Conservation (phyloP, 2,797 vertebrate genomes). For the Acipenser oxyrinchus region DNA sequence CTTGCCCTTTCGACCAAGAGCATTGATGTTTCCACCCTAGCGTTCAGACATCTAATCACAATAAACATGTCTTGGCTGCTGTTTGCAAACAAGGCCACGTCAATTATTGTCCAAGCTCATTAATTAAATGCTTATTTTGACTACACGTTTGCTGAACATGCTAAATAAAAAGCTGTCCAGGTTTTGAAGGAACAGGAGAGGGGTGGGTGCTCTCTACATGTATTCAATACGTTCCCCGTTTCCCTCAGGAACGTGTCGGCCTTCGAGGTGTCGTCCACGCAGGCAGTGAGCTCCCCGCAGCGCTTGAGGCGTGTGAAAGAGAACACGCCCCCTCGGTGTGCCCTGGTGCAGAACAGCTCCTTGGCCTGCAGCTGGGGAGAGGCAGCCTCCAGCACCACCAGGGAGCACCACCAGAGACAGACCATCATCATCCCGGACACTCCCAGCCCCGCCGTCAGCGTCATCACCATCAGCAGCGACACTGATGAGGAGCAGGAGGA, state of each 20-base stretch:
- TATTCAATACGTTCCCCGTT: background rate
- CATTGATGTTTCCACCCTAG: too few species aligned
- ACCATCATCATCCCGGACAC: slow-evolving; percentile 96
- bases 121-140: too few species aligned
- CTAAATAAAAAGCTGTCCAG: too few species aligned
- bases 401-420: slow-evolving; percentile 72
- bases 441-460: slow-evolving; percentile 92
- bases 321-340: slow-evolving; percentile 67
- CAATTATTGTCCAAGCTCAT: too few species aligned
- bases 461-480: slow-evolving; percentile 99
- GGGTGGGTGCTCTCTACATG: too few species aligned
- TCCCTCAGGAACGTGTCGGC: slow-evolving; percentile 72
- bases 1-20: too few species aligned
- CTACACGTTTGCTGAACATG: too few species aligned
- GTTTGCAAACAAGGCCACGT: too few species aligned
- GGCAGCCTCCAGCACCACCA: slow-evolving; percentile 58
- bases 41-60: too few species aligned
- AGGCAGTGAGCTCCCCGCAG: slow-evolving; percentile 67
- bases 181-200: too few species aligned
- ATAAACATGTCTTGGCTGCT: too few species aligned
- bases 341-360: slow-evolving; percentile 57
- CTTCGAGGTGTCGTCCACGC: slow-evolving; percentile 88
- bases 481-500: slow-evolving; percentile 89
- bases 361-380: slow-evolving; percentile 65
- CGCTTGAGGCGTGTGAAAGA: slow-evolving; percentile 69